Conservation (phyloP, 2,797 vertebrate species). For the Crax fasciolata region DNA sequence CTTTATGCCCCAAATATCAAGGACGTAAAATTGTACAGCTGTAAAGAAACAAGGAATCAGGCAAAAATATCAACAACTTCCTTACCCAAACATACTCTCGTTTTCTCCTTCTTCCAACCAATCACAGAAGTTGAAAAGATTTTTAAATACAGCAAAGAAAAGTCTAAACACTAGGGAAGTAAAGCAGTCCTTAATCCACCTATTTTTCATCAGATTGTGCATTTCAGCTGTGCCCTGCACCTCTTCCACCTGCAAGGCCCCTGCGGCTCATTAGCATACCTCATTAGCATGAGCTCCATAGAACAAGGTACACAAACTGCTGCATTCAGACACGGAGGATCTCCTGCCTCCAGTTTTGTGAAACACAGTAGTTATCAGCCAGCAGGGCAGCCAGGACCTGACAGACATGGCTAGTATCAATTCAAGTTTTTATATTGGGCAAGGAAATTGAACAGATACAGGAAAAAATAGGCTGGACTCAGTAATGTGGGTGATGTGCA, state of each 20-base stretch:
- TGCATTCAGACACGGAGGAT: neutral
- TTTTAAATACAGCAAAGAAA: neutral
- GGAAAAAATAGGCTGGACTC: neutral
- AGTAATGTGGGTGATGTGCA: neutral
- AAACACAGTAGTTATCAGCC: neutral
- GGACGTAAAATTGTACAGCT: neutral
- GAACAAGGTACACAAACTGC: neutral
- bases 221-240: neutral
- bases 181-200: neutral
- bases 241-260: neutral
- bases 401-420: neutral
- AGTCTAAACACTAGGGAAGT: neutral
- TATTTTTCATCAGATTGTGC: neutral
- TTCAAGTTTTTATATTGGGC: neutral
- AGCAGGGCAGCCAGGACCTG: neutral
- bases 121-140: neutral
- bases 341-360: neutral
- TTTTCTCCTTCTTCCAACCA: neutral
- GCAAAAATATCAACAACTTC: neutral
- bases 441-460: neutral
- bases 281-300: neutral
- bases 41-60: neutral
- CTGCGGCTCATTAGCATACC: neutral
- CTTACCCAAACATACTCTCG: neutral
- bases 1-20: neutral